Evolutionary conservation across 2,113 vertebrate genomes (phyloP), one percentile per base, ranked within the genome.

Genomic region (Leiothrix lutea): DNA sequence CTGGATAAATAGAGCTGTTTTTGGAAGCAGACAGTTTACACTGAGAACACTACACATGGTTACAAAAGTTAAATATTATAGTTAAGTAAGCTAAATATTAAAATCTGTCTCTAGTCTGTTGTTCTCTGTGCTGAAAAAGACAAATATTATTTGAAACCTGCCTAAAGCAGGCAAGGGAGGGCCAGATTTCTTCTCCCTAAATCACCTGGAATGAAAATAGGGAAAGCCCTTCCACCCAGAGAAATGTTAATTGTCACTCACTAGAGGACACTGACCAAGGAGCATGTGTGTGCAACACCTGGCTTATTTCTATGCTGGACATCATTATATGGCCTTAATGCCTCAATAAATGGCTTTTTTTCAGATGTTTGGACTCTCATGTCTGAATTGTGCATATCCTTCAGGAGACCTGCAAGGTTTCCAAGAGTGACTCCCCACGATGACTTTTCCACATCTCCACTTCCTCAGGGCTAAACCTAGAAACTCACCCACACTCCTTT

Each of bases 251-350:
- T 24, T 10, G 25, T 79, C 40, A 48, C 56, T 72, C 18, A 24
- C 26, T 29, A 54, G 22, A 61, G 51, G 23, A 53, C 26, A 11
- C 0, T 4, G 21, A 29, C 7, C 31, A 70, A 53, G 66, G 19
- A 51, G 29, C 0, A 2, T 0, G 8, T 33, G 38, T 1, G 3
- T 40, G 50, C 9, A 50, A 26, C 8, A 48, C 2, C n/a, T 26
- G 53, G 4, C 13, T 51, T 38, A 58, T n/a, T 80, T 78, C 80
- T 73, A 9, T 9, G 10, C 25, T 24, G 33, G n/a, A 58, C n/a
- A 29, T 14, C 48, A 56, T 26, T 33, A 42, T 3, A 33, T 44
- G 79, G 48, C 42, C 26, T 50, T 36, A 48, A 56, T 62, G 56
- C 22, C 71, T 62, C 42, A 48, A 56, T 6, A 69, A 69, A 69